Percentiles rank a stretch among this genome's conserved stretches.
Evolutionary conservation across 2,797 vertebrate species (phyloP).

Genomic region (Sebastes itinus): DNA sequence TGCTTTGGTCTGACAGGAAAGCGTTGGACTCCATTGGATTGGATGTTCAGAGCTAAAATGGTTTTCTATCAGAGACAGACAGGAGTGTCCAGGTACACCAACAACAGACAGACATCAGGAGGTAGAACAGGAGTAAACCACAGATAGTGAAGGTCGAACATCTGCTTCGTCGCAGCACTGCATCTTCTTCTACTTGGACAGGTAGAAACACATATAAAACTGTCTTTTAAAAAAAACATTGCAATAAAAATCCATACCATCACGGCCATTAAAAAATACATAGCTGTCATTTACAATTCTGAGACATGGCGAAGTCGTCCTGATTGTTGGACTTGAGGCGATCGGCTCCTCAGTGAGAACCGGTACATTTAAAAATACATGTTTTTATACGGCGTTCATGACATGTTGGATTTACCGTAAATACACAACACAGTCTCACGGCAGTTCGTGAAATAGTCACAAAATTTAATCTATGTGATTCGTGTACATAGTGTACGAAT

Average conservation of each 20-base stretch:
- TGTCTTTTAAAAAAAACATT: neutral
- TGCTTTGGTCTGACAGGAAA: constrained; percentile 39
- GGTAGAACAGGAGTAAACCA: constrained; percentile 70
- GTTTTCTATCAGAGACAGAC: neutral
- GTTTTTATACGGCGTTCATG: constrained; percentile 2
- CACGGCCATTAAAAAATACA: constrained; percentile 51
- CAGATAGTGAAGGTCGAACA: constrained; percentile 19
- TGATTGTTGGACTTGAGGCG: constrained; percentile 13
- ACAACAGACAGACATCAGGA: constrained; percentile 40
- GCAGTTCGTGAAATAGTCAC: too few relatives aligned
- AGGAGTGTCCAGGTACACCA: constrained; percentile 43
- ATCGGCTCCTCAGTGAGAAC: constrained; percentile 30
- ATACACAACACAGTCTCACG: constrained; percentile 3
- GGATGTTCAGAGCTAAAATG: neutral
- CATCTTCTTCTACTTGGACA: constrained; percentile 16
- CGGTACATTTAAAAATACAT: constrained; percentile 33
- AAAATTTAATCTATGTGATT: too few relatives aligned
- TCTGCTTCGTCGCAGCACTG: neutral
- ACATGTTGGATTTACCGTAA: constrained; percentile 17
- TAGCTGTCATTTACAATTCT: constrained; percentile 48
- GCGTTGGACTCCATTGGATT: neutral
- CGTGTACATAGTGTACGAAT: too few relatives aligned
- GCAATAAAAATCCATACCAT: constrained; percentile 27
- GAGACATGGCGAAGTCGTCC: constrained; percentile 28
- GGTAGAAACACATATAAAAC: constrained; percentile 56